Evolutionary conservation across 1,140 invertebrate species (phyloP).

Genomic region (Eriocheir sinensis): DNA sequence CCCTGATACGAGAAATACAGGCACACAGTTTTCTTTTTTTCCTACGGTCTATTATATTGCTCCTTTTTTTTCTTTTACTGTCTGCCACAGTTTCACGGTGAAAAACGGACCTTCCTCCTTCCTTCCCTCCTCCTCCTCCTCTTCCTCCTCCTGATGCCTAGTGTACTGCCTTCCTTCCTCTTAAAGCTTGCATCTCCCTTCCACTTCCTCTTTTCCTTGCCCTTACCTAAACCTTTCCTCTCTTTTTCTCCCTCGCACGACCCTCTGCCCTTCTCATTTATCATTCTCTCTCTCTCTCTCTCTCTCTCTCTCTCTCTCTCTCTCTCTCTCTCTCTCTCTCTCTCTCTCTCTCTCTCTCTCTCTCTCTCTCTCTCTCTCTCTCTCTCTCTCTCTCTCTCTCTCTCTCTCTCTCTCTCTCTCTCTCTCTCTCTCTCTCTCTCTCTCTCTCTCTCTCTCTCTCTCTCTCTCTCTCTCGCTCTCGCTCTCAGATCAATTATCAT

Average conservation of each 20-base stretch:
- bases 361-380: conserved; percentile 57
- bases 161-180: neutral
- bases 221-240: neutral
- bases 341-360: neutral
- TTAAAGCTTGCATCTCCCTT: neutral
- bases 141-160: neutral
- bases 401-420: conserved; percentile 40
- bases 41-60: too few species aligned
- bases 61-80: neutral
- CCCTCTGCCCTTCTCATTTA: neutral
- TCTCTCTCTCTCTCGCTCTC: conserved; percentile 5
- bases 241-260: neutral
- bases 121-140: neutral
- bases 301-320: neutral
- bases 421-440: conserved; percentile 2
- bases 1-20: too few species aligned
- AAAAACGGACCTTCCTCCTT: neutral
- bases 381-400: conserved; percentile 46
- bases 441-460: conserved; percentile 18
- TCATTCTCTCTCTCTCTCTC: neutral
- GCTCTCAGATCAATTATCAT: too few species aligned
- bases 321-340: neutral
- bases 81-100: neutral
- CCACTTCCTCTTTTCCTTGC: neutral
- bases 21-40: too few species aligned